These are phyloP conservation scores for Hapalemur alaotrensis DNA, from an alignment of 2,797 vertebrate genomes.

Conservation along the genomic window DNA sequence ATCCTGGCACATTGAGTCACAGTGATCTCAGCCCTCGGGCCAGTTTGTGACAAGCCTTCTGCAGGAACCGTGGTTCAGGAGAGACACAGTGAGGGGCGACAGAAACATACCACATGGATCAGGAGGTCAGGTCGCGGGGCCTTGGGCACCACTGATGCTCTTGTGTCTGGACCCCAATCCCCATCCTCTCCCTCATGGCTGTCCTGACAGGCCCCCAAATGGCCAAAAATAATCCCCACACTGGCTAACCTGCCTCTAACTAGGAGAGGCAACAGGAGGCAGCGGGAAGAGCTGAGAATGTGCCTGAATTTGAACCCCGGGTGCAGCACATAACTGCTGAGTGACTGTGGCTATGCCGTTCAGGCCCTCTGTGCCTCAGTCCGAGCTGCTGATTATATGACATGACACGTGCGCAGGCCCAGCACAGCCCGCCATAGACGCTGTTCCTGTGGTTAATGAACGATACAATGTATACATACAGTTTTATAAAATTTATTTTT, in stretches of 20 bases:
- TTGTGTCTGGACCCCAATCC: background rate
- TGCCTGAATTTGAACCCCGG: background rate
- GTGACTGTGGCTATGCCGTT: background rate
- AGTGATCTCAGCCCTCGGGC: background rate
- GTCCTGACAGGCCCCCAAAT: background rate
- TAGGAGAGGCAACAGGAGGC: background rate
- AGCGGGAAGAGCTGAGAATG: background rate
- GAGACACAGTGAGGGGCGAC: background rate
- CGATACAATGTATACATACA: rapidly evolving
- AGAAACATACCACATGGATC: background rate
- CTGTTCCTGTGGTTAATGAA: background rate
- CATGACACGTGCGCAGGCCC: background rate
- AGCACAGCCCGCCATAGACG: background rate
- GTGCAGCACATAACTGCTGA: background rate
- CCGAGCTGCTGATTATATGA: background rate
- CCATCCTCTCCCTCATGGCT: background rate
- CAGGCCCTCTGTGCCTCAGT: background rate
- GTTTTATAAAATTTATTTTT: background rate
- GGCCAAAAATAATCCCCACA: background rate
- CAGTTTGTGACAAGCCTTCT: background rate
- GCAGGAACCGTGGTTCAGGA: background rate
- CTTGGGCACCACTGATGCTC: background rate
- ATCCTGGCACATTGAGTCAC: background rate
- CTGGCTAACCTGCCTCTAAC: background rate
- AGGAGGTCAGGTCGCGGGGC: background rate